Evolutionary conservation across 2,113 vertebrate genomes (phyloP).

Genomic region (Menura novaehollandiae): DNA sequence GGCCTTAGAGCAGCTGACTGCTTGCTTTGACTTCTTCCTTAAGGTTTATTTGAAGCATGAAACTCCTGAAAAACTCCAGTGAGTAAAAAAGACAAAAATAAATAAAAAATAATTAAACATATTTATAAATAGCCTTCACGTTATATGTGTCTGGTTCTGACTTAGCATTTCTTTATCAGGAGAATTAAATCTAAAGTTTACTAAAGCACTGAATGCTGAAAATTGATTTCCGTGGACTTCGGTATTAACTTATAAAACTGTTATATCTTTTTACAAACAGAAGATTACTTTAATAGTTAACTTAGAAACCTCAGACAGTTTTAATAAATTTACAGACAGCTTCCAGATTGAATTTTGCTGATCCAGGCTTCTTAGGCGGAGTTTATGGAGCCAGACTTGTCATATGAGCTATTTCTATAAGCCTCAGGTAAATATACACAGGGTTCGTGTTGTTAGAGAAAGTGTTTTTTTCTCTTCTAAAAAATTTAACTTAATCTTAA

Average conservation of each 20-base stretch:
- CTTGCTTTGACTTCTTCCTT: neutral
- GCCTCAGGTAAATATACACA: conserved; percentile 57
- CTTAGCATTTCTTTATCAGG: neutral
- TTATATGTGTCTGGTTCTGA: neutral
- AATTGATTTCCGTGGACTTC: neutral
- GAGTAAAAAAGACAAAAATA: neutral
- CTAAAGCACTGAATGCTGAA: neutral
- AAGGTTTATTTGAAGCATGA: neutral
- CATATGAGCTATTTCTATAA: conserved; percentile 64
- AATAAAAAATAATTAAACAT: neutral
- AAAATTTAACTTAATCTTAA: conserved; percentile 43
- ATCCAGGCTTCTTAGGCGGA: neutral
- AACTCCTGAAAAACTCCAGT: neutral
- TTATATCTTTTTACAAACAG: conserved; percentile 18
- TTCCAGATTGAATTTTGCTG: conserved; percentile 58
- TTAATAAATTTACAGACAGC: conserved; percentile 41
- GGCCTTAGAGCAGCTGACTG: neutral
- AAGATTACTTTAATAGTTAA: conserved; percentile 15
- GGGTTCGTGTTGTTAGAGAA: conserved; percentile 37
- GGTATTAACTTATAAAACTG: neutral
- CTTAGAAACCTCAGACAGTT: conserved; percentile 11
- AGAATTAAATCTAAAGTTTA: neutral
- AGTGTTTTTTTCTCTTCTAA: conserved; percentile 35
- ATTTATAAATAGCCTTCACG: neutral
- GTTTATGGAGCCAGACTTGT: conserved; percentile 57